A percentile compares a stretch with the other conserved stretches of the same genome.
phyloP scores from a whole-genome alignment of 2,888 invertebrate genomes.

The Odontomyia ornata region DNA sequence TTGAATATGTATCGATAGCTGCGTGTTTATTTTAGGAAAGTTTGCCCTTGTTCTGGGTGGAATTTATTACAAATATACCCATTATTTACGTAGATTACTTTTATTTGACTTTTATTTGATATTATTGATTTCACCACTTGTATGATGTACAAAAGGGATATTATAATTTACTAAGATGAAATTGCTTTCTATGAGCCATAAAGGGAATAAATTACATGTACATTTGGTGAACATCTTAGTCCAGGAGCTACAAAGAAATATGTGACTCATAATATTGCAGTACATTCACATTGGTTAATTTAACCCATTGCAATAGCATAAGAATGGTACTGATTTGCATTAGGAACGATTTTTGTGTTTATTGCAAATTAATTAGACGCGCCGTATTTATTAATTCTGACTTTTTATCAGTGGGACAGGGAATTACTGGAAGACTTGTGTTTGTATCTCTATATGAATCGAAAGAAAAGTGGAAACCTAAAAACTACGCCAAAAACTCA shows the following conservation, averaged over 20 bases:
- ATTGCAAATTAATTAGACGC: too few relatives aligned
- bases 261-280: not conserved
- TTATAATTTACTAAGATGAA: not conserved
- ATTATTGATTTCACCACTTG: slow-evolving; percentile 47
- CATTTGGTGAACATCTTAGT: too few relatives aligned
- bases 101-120: slow-evolving; percentile 51
- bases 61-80: slow-evolving; percentile 46
- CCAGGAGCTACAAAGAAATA: not conserved
- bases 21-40: slow-evolving; percentile 31
- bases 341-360: too few relatives aligned
- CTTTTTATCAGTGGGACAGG: too few relatives aligned
- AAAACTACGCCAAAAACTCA: too few relatives aligned
- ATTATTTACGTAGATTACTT: slow-evolving; percentile 50
- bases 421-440: too few relatives aligned
- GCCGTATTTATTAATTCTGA: too few relatives aligned
- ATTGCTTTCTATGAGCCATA: too few relatives aligned
- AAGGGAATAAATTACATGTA: too few relatives aligned
- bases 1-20: slow-evolving; percentile 12
- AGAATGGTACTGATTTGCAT: too few relatives aligned
- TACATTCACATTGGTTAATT: not conserved
- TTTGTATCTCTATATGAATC: too few relatives aligned
- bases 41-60: slow-evolving; percentile 39
- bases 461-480: too few relatives aligned
- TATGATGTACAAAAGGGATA: not conserved
- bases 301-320: not conserved